Percentiles rank a stretch among this genome's conserved stretches.
Conservation (phyloP, 1,140 invertebrate genomes). For the Galendromus occidentalis region DNA sequence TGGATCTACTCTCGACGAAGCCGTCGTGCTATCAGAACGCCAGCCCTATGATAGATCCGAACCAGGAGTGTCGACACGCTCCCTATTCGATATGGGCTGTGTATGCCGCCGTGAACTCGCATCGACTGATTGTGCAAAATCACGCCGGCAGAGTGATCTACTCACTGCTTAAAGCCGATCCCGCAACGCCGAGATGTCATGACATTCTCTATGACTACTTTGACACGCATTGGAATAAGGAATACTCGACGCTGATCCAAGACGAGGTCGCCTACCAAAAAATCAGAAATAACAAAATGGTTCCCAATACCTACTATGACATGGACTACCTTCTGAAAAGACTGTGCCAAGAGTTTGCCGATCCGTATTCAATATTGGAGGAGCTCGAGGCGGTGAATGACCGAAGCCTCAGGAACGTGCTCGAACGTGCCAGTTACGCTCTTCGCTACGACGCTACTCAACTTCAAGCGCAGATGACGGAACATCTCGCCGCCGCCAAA, state of each 20-base stretch:
- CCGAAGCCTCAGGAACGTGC: constrained; percentile 35
- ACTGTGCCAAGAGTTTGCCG: neutral
- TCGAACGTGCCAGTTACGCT: constrained; percentile 41
- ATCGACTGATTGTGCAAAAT: constrained; percentile 2
- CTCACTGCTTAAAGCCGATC: neutral
- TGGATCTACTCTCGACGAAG: constrained; percentile 2
- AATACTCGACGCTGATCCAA: neutral
- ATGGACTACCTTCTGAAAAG: neutral
- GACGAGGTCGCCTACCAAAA: neutral
- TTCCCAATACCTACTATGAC: constrained; percentile 3
- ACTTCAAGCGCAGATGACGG: constrained; percentile 44
- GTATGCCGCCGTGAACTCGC: neutral
- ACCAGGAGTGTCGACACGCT: constrained; percentile 7
- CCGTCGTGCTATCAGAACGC: neutral
- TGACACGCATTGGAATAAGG: constrained; percentile 6
- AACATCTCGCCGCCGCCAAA: constrained; percentile 28
- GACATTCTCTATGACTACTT: constrained; percentile 5
- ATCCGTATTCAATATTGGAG: neutral
- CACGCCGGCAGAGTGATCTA: constrained; percentile 4
- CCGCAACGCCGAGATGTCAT: neutral
- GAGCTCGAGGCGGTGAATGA: neutral
- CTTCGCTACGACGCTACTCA: constrained; percentile 51
- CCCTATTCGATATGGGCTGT: constrained; percentile 4
- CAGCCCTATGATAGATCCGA: neutral
- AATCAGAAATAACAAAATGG: constrained; percentile 1